These are phyloP conservation scores for Cepphus grylle DNA, from an alignment of 2,113 vertebrate species.

Conservation along the genomic window DNA sequence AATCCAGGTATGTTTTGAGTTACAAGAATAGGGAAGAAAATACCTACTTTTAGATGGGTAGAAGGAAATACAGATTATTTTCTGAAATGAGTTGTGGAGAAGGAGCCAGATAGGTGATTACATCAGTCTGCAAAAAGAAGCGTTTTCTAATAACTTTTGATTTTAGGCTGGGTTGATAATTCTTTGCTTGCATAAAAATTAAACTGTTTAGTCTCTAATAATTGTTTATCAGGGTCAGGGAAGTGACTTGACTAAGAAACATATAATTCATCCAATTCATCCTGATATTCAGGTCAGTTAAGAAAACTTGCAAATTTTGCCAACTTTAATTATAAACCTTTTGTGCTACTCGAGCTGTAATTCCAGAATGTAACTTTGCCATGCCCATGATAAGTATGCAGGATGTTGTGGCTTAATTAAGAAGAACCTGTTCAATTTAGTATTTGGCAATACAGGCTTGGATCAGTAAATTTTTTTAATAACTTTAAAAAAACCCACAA, in stretches of 20 bases:
- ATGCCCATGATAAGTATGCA: background rate
- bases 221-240: background rate
- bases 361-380: background rate
- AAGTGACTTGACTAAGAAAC: background rate
- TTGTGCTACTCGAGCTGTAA: background rate
- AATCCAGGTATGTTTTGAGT: background rate
- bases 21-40: background rate
- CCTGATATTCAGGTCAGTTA: background rate
- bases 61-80: background rate
- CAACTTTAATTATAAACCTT: background rate
- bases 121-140: background rate
- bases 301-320: background rate
- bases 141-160: background rate
- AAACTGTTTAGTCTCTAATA: background rate
- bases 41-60: background rate
- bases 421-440: accelerated
- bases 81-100: background rate
- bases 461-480: background rate
- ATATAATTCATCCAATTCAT: background rate
- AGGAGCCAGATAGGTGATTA: background rate
- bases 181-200: background rate
- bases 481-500: background rate
- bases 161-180: background rate
- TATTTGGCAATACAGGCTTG: background rate
- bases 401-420: background rate